phyloP scores from a whole-genome alignment of 2,888 invertebrate genomes.

The Mamestra brassicae region DNA sequence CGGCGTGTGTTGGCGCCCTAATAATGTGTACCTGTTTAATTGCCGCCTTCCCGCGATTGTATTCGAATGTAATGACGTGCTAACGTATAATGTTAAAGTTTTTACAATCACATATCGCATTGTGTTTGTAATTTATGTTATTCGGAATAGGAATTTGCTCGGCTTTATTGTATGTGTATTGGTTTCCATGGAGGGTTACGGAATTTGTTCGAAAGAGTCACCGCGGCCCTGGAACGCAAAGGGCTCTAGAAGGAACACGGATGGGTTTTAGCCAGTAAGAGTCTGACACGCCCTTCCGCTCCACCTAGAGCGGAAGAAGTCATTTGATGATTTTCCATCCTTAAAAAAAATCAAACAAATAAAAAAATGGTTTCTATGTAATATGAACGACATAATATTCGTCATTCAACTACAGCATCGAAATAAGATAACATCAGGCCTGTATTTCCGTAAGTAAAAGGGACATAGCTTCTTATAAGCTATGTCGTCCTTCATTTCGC shows the following conservation, averaged over 20 bases:
- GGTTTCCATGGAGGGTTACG: background rate
- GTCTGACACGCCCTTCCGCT: too few species aligned
- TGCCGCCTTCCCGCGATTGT: constrained; percentile 79
- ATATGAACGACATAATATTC: background rate
- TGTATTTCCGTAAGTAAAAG: background rate
- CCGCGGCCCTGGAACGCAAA: too few species aligned
- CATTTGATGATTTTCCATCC: too few species aligned
- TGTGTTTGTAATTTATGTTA: constrained; percentile 52
- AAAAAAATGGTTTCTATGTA: too few species aligned
- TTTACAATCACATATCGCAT: constrained; percentile 54
- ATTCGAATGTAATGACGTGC: constrained; percentile 61
- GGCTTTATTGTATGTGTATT: background rate
- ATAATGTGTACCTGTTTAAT: constrained; percentile 75
- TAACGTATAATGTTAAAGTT: constrained; percentile 60
- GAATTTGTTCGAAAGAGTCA: too few species aligned
- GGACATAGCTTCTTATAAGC: too few species aligned
- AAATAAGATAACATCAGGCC: background rate
- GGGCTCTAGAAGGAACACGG: too few species aligned
- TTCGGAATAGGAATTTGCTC: constrained; percentile 33
- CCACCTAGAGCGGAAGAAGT: too few species aligned
- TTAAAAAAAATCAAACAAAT: too few species aligned
- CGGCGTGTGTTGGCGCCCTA: constrained; percentile 68
- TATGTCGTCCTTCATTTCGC: background rate
- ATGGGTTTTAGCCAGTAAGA: too few species aligned
- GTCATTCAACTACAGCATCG: background rate